Conservation (phyloP, 2,888 invertebrate genomes). For the Maniola hyperantus region DNA sequence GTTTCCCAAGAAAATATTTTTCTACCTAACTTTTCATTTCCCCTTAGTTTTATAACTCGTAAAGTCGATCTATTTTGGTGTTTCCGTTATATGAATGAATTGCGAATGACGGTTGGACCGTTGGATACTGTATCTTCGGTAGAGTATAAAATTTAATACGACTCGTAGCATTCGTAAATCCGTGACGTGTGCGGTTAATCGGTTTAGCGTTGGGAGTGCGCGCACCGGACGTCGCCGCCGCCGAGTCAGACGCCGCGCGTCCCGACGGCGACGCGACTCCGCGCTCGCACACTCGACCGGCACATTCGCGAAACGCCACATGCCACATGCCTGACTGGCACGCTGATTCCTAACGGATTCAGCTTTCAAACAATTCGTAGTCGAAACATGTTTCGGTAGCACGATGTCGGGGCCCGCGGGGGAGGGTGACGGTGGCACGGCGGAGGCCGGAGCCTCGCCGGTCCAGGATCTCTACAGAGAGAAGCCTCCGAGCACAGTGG, state of each 20-base stretch:
- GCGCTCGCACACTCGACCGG: slow-evolving; percentile 50
- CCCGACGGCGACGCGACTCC: slow-evolving; percentile 31
- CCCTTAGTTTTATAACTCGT: slow-evolving; percentile 18
- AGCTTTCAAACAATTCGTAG: slow-evolving; percentile 20
- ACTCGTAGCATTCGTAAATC: slow-evolving; percentile 60
- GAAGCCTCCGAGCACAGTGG: slow-evolving; percentile 72
- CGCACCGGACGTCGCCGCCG: slow-evolving; percentile 42
- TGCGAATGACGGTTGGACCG: slow-evolving; percentile 44
- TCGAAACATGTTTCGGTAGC: slow-evolving; percentile 35
- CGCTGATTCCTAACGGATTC: slow-evolving; percentile 39
- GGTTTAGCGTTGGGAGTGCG: slow-evolving; percentile 58
- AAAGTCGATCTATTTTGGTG: slow-evolving; percentile 48
- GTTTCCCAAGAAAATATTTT: background rate
- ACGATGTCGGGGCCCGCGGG: slow-evolving; percentile 69
- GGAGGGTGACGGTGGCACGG: slow-evolving; percentile 62
- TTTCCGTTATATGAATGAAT: slow-evolving; percentile 52
- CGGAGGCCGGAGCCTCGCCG: slow-evolving; percentile 56
- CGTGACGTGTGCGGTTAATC: slow-evolving; percentile 70
- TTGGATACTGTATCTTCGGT: slow-evolving; percentile 48
- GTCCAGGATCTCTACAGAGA: slow-evolving; percentile 66
- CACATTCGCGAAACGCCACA: slow-evolving; percentile 64
- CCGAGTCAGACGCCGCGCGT: slow-evolving; percentile 24
- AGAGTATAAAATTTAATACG: slow-evolving; percentile 55
- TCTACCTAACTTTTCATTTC: background rate
- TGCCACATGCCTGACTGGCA: slow-evolving; percentile 42